Evolutionary conservation across 2,888 invertebrate genomes (phyloP).

Genomic region (Amblyteles armatorius): DNA sequence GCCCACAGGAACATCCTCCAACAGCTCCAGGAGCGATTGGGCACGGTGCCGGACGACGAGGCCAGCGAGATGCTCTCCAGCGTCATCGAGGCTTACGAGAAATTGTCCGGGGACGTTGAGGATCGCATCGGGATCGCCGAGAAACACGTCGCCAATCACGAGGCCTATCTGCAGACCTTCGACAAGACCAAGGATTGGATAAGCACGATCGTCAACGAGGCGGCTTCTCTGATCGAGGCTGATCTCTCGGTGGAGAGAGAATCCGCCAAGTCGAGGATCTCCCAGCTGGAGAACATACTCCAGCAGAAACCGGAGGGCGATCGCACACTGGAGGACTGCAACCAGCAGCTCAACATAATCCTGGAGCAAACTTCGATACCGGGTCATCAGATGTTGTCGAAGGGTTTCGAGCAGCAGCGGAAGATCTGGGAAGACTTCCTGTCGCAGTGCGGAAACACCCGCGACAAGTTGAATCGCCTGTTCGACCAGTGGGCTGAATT

Average conservation of each 20-base stretch:
- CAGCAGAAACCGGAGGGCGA: conserved; percentile 91
- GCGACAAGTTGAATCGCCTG: conserved; percentile 90
- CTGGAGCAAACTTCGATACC: conserved; percentile 91
- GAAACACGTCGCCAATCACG: conserved; percentile 92
- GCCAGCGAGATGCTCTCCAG: conserved; percentile 90
- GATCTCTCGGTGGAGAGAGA: conserved; percentile 92
- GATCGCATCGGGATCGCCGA: conserved; percentile 89
- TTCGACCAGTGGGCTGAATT: conserved; percentile 93
- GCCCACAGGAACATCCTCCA: conserved; percentile 94
- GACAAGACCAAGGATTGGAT: conserved; percentile 94
- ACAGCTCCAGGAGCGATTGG: conserved; percentile 93
- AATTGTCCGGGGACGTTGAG: conserved; percentile 89
- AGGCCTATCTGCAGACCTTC: conserved; percentile 92
- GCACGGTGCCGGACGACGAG: conserved; percentile 92
- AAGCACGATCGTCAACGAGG: conserved; percentile 92
- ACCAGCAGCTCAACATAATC: conserved; percentile 90
- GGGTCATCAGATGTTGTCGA: conserved; percentile 91
- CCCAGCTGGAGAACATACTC: conserved; percentile 91
- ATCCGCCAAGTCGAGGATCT: conserved; percentile 91
- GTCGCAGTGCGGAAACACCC: conserved; percentile 89
- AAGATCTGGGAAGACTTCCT: conserved; percentile 92
- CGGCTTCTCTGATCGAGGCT: conserved; percentile 90
- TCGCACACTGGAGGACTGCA: conserved; percentile 89
- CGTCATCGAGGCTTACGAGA: conserved; percentile 90
- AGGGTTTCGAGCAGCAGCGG: conserved; percentile 91